These are phyloP conservation scores for Diarsia dahlii DNA, from an alignment of 2,888 invertebrate genomes.

Conservation along the genomic window DNA sequence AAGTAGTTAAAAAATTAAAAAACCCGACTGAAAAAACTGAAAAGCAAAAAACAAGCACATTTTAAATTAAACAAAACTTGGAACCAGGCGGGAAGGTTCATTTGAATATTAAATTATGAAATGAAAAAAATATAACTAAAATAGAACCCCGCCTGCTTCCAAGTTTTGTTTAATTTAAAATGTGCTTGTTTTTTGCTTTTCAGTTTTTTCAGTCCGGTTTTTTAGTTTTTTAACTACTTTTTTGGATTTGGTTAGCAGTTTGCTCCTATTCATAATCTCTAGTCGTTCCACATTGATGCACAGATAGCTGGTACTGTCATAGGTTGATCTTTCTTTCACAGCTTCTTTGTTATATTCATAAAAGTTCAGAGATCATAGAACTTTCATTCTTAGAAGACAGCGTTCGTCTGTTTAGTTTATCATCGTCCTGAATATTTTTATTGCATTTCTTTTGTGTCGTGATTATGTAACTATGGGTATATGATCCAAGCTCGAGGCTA, in stretches of 20 bases:
- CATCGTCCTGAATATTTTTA: conserved; percentile 9
- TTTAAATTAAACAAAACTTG: too few species aligned
- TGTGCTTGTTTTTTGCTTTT: too few species aligned
- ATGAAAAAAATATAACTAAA: too few species aligned
- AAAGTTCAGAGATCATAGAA: conserved; percentile 24
- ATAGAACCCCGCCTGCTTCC: too few species aligned
- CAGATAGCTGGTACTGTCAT: background rate
- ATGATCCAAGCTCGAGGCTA: conserved; percentile 53
- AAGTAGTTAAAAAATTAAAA: too few species aligned
- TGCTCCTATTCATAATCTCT: background rate
- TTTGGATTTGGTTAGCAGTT: background rate
- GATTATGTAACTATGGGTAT: conserved; percentile 43
- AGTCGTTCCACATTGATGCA: background rate
- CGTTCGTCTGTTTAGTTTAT: conserved; percentile 7
- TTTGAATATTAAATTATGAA: too few species aligned
- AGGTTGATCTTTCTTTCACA: background rate
- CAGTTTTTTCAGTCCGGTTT: too few species aligned
- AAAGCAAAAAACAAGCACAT: too few species aligned
- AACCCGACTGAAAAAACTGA: too few species aligned
- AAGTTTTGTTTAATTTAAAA: too few species aligned
- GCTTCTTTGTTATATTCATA: background rate
- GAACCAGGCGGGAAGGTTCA: too few species aligned
- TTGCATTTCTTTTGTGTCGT: conserved; percentile 33
- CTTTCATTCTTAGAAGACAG: conserved; percentile 28
- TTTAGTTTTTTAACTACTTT: too few species aligned